A percentile compares a stretch with the other conserved stretches of the same genome.
These are phyloP conservation scores for Lysiphlebus fabarum DNA, from an alignment of 1,140 invertebrate genomes.

Conservation along the genomic window DNA sequence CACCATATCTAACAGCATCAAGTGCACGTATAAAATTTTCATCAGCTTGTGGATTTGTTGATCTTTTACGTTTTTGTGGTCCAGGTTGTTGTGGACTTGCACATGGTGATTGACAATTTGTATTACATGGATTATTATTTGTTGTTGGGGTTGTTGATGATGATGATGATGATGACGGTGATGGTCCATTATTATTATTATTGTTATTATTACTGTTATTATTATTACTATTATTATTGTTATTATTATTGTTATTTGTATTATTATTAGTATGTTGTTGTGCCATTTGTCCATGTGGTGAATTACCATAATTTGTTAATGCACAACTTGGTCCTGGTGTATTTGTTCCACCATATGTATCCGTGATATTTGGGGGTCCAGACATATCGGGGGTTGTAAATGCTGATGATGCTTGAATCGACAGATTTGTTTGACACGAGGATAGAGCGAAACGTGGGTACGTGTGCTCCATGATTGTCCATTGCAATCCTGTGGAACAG, in stretches of 20 bases:
- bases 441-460: slow-evolving; percentile 63
- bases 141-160: no score
- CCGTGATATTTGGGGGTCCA: slow-evolving; percentile 44
- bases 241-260: slow-evolving; percentile 29
- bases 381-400: slow-evolving; percentile 52
- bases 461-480: slow-evolving; percentile 67
- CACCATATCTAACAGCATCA: slow-evolving; percentile 75
- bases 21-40: slow-evolving; percentile 75
- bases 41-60: slow-evolving; percentile 70
- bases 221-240: slow-evolving; percentile 33
- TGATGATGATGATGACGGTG: slow-evolving; percentile 30
- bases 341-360: slow-evolving; percentile 43
- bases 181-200: slow-evolving; percentile 34
- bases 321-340: slow-evolving; percentile 43
- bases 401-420: slow-evolving; percentile 51
- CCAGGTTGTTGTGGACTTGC: slow-evolving; percentile 44
- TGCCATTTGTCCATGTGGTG: slow-evolving; percentile 29
- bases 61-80: slow-evolving; percentile 59
- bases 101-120: slow-evolving; percentile 46
- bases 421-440: slow-evolving; percentile 59
- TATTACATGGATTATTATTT: slow-evolving; percentile 37
- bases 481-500: slow-evolving; percentile 66
- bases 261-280: slow-evolving; percentile 30
- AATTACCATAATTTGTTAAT: slow-evolving; percentile 44
- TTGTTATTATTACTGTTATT: slow-evolving; percentile 35